A percentile compares a stretch with the other conserved stretches of the same genome.
Evolutionary conservation across 1,140 invertebrate genomes (phyloP).

Genomic region (Ostrea denselamellosa): DNA sequence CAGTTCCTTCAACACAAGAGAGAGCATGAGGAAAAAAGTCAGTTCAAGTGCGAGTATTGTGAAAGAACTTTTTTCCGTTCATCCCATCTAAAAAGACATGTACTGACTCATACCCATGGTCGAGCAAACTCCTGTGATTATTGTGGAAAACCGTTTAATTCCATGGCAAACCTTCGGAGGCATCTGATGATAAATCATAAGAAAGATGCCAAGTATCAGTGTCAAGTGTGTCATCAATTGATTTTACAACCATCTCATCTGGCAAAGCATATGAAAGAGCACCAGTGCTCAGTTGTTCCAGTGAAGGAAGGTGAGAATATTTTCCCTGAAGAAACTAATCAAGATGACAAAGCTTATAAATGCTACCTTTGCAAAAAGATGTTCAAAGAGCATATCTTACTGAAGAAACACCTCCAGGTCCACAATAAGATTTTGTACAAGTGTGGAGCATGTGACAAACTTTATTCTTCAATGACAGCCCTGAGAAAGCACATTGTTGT

Average conservation of each 20-base stretch:
- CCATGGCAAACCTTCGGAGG: neutral
- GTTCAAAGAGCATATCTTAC: neutral
- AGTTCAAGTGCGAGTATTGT: neutral
- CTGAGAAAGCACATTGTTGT: neutral
- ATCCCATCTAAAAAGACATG: conserved; percentile 4
- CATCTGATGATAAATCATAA: conserved; percentile 29
- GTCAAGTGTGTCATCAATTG: neutral
- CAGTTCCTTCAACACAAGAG: neutral
- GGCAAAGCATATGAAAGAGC: neutral
- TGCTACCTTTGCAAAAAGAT: conserved; percentile 11
- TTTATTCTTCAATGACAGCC: neutral
- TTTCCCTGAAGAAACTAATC: neutral
- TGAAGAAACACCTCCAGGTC: neutral
- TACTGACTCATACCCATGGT: neutral
- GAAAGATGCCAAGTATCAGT: conserved; percentile 16
- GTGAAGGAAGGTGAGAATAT: conserved; percentile 14
- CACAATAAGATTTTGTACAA: conserved; percentile 23
- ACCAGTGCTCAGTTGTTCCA: neutral
- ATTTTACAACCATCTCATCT: conserved; percentile 18
- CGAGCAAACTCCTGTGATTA: neutral
- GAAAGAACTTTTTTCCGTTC: conserved; percentile 31
- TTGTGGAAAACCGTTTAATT: conserved; percentile 10
- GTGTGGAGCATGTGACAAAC: conserved; percentile 2
- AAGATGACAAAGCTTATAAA: neutral
- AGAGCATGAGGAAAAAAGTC: conserved; percentile 11